These are phyloP conservation scores for Drosophila acutilabella DNA, from an alignment of 2,888 invertebrate species.

Conservation along the genomic window DNA sequence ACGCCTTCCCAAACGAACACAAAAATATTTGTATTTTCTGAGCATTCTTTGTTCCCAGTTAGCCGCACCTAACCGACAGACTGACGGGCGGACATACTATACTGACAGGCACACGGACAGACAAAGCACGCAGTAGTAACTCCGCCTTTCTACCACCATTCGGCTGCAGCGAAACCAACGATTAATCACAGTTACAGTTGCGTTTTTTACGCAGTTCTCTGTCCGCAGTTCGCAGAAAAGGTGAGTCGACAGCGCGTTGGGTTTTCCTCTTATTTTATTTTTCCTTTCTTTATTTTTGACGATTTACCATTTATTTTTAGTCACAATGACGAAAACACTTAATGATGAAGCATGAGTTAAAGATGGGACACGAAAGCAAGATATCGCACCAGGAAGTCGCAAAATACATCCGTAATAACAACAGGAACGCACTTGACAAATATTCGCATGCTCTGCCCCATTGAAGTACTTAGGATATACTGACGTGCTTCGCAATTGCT, in stretches of 20 bases:
- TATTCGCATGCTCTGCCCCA: conserved; percentile 31
- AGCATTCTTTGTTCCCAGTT: conserved; percentile 17
- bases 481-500: not conserved
- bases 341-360: conserved; percentile 12
- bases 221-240: conserved; percentile 7
- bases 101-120: conserved; percentile 3
- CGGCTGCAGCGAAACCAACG: conserved; percentile 24
- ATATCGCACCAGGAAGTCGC: conserved; percentile 46
- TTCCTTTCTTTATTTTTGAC: conserved; percentile 6
- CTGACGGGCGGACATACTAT: too few species aligned
- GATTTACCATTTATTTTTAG: conserved; percentile 45
- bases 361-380: not conserved
- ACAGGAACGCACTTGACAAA: conserved; percentile 46
- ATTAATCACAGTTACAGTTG: conserved; percentile 71
- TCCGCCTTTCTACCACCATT: conserved; percentile 2
- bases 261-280: not conserved
- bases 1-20: conserved; percentile 13
- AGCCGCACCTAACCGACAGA: conserved; percentile 55
- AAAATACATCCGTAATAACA: conserved; percentile 35
- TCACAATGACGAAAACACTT: conserved; percentile 49
- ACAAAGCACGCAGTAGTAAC: conserved; percentile 11
- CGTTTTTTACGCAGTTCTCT: conserved; percentile 41
- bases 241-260: conserved; percentile 7
- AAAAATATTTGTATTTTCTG: conserved; percentile 34
- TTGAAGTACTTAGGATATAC: not conserved